These are phyloP conservation scores for Cyprinodon variegatus DNA, from an alignment of 2,113 vertebrate species.

Conservation along the genomic window DNA sequence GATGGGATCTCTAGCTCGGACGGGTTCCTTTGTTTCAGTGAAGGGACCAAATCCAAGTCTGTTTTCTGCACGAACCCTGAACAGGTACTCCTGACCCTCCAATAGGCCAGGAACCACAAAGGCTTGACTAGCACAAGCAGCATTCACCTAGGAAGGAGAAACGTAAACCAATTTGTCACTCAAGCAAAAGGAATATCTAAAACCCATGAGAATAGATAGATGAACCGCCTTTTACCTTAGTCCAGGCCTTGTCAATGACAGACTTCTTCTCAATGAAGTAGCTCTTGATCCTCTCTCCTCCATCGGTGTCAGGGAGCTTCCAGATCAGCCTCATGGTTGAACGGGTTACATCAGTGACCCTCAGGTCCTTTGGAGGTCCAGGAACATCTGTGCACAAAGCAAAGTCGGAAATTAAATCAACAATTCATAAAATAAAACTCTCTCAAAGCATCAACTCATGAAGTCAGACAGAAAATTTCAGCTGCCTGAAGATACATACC, in stretches of 20 bases:
- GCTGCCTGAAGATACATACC: conserved; percentile 75
- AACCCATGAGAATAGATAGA: background rate
- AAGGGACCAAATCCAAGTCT: conserved; percentile 91
- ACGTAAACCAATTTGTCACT: background rate
- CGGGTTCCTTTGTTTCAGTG: conserved; percentile 88
- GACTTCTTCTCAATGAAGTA: conserved; percentile 96
- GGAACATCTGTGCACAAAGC: conserved; percentile 85
- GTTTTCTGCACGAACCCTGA: conserved; percentile 95
- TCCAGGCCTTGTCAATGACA: conserved; percentile 93
- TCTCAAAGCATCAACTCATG: background rate
- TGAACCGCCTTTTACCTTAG: conserved; percentile 76
- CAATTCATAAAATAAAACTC: background rate
- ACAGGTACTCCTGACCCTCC: conserved; percentile 93
- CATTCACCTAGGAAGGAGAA: conserved; percentile 71
- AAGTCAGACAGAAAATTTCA: background rate
- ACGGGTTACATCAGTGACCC: conserved; percentile 92
- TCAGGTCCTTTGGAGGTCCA: conserved; percentile 93
- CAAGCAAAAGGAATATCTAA: background rate
- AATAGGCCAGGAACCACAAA: conserved; percentile 91
- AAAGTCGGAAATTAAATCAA: background rate
- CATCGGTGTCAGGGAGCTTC: conserved; percentile 96
- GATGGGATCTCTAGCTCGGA: conserved; percentile 92
- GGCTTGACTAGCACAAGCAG: conserved; percentile 91
- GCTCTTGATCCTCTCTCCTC: conserved; percentile 97
- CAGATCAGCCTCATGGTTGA: conserved; percentile 92